Conservation (phyloP, 2,888 invertebrate genomes). For the Lithophane ornitopus region DNA sequence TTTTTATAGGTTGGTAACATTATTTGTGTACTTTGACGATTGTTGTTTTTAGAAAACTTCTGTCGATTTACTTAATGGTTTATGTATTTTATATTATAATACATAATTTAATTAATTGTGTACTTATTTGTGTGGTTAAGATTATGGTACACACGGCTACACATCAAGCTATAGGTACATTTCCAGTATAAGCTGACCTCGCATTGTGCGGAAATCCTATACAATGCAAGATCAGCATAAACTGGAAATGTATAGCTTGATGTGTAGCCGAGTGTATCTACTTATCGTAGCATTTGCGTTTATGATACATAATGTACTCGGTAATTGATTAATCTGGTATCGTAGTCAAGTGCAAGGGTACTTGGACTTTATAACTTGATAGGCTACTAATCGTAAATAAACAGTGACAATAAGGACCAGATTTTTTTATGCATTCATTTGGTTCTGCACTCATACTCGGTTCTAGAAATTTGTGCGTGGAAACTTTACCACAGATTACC, state of each 20-base stretch:
- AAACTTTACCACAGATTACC: constrained; percentile 3
- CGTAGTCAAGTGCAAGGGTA: constrained; percentile 10
- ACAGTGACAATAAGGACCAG: background rate
- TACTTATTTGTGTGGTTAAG: background rate
- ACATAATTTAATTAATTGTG: background rate
- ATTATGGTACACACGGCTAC: background rate
- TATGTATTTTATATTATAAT: background rate
- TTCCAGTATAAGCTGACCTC: too few relatives aligned
- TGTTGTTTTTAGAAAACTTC: background rate
- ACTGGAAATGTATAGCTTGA: too few relatives aligned
- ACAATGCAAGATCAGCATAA: too few relatives aligned
- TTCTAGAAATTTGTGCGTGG: background rate
- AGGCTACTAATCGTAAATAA: constrained; percentile 3
- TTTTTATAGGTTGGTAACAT: background rate
- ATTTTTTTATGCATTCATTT: background rate
- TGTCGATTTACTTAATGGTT: background rate
- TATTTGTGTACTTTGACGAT: background rate
- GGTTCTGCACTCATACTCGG: background rate
- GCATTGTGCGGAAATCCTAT: too few relatives aligned
- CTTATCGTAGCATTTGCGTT: background rate
- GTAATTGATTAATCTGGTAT: background rate
- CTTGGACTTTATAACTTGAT: constrained; percentile 9
- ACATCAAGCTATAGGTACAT: too few relatives aligned
- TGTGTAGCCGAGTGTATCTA: too few relatives aligned
- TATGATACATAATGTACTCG: background rate